A percentile compares a stretch with the other conserved stretches of the same genome.
These are phyloP conservation scores for Micronycteris hirsuta DNA, from an alignment of 2,113 vertebrate genomes.

Conservation along the genomic window DNA sequence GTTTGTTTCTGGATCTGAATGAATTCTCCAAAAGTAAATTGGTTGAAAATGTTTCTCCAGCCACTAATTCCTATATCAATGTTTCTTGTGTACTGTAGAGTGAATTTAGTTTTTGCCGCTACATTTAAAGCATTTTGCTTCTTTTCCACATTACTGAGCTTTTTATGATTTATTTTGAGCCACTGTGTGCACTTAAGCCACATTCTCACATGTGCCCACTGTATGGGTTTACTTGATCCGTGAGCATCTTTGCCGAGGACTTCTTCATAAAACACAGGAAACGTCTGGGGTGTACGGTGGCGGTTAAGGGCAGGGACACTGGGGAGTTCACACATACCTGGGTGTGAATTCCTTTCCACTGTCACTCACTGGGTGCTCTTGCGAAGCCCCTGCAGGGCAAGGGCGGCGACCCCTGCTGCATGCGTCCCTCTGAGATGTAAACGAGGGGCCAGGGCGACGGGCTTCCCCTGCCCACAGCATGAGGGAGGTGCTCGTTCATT, in stretches of 20 bases:
- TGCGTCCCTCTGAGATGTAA: not conserved
- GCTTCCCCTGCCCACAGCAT: too few relatives aligned
- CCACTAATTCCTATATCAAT: not conserved
- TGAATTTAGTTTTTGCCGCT: not conserved
- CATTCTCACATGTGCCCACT: not conserved
- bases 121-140: not conserved
- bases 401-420: not conserved
- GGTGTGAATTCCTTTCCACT: not conserved
- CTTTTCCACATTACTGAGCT: not conserved
- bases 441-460: fast-evolving
- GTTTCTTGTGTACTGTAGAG: not conserved
- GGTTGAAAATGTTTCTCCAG: not conserved
- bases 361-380: not conserved
- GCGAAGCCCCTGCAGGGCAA: not conserved
- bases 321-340: not conserved
- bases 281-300: too few relatives aligned
- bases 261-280: not conserved
- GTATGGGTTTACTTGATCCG: not conserved
- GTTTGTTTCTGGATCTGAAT: not conserved
- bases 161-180: not conserved
- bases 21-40: not conserved
- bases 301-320: not conserved
- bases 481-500: not conserved
- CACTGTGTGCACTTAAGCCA: not conserved
- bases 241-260: not conserved